Evolutionary conservation across 2,113 vertebrate genomes (phyloP).

Genomic region (Excalfactoria chinensis): DNA sequence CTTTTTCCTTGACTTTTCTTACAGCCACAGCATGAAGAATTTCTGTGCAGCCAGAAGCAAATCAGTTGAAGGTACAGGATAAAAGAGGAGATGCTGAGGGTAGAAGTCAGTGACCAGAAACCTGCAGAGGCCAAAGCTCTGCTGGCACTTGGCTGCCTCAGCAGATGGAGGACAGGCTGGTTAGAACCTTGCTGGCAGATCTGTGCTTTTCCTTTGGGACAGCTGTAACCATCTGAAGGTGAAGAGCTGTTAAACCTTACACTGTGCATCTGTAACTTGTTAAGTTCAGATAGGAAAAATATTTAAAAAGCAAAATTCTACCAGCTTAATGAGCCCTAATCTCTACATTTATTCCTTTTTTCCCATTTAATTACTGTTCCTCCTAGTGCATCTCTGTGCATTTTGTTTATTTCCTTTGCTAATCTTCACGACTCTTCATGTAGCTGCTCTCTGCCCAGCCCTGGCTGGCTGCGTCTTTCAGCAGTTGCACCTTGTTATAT

Average conservation of each 20-base stretch:
- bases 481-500: not conserved
- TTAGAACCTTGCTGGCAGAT: not conserved
- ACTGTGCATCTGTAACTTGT: not conserved
- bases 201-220: not conserved
- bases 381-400: not conserved
- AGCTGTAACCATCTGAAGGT: not conserved
- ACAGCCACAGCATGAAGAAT: accelerated
- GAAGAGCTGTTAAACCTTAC: accelerated
- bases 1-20: not conserved
- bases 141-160: accelerated
- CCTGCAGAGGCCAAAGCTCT: accelerated
- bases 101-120: not conserved
- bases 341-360: not conserved
- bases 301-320: too few species aligned
- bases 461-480: accelerated
- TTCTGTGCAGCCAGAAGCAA: accelerated
- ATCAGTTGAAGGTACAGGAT: not conserved
- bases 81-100: not conserved
- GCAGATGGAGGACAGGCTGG: accelerated
- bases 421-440: not conserved
- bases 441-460: not conserved
- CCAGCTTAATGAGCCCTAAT: not conserved
- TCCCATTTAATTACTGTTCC: not conserved
- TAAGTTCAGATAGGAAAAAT: not conserved
- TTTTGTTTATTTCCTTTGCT: not conserved